phyloP scores from a whole-genome alignment of 1,140 invertebrate genomes.

The Brachionus sp. region DNA sequence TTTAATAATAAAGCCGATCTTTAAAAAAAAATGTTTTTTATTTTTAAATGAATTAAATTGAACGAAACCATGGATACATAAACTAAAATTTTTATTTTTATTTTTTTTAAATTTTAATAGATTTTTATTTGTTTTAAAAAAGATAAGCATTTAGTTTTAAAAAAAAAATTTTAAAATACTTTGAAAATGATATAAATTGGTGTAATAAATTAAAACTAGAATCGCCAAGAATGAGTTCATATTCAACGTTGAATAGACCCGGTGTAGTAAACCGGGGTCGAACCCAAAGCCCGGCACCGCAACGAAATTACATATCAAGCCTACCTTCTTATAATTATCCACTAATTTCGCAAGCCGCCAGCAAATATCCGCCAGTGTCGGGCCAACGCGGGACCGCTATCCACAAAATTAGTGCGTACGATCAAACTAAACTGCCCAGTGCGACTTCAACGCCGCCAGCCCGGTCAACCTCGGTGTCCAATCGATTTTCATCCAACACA shows the following conservation, averaged over 20 bases:
- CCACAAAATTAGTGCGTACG: not conserved
- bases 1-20: not conserved
- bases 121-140: not conserved
- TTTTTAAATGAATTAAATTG: not conserved
- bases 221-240: constrained; percentile 2
- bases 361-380: not conserved
- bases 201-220: not conserved
- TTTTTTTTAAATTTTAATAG: not conserved
- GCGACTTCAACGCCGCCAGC: not conserved
- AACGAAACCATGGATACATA: not conserved
- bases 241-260: not conserved
- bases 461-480: not conserved
- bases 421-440: not conserved
- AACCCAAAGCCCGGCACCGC: constrained; percentile 6
- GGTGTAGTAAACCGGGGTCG: constrained; percentile 4
- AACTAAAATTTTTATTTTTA: not conserved
- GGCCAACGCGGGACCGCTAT: not conserved
- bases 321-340: not conserved
- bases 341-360: not conserved
- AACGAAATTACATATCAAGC: not conserved
- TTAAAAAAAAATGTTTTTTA: not conserved
- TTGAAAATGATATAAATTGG: not conserved
- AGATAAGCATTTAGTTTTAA: not conserved
- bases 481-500: not conserved
- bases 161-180: not conserved